A percentile compares a stretch with the other conserved stretches of the same genome.
phyloP scores from a whole-genome alignment of 2,113 vertebrate genomes.

The Otus sunia region DNA sequence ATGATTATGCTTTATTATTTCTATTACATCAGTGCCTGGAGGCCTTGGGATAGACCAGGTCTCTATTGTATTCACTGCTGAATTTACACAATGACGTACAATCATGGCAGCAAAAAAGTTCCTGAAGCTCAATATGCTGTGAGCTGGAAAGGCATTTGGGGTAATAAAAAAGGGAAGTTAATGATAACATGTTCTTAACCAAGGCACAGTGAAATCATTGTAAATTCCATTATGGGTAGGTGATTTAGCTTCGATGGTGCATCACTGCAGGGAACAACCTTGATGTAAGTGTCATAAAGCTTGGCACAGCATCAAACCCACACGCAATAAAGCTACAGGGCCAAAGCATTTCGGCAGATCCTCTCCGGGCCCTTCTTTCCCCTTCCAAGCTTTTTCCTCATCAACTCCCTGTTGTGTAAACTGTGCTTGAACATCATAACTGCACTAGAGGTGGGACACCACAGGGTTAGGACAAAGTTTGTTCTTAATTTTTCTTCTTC shows the following conservation, averaged over 20 bases:
- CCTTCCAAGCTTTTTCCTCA: not conserved
- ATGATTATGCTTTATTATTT: slow-evolving; percentile 51
- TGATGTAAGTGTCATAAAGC: slow-evolving; percentile 11
- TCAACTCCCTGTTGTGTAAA: not conserved
- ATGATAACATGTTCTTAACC: slow-evolving; percentile 45
- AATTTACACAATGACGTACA: slow-evolving; percentile 47
- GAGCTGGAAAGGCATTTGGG: slow-evolving; percentile 39
- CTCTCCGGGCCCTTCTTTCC: not conserved
- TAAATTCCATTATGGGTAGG: slow-evolving; percentile 25
- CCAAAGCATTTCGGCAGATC: not conserved
- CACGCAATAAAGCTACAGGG: not conserved
- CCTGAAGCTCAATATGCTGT: slow-evolving; percentile 23
- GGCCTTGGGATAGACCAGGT: slow-evolving; percentile 55
- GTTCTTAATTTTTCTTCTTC: not conserved
- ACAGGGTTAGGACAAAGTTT: not conserved
- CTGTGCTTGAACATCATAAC: not conserved
- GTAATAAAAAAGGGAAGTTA: slow-evolving; percentile 38
- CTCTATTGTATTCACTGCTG: slow-evolving; percentile 41
- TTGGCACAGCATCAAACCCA: slow-evolving; percentile 23
- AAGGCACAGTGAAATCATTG: slow-evolving; percentile 48
- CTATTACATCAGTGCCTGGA: slow-evolving; percentile 63
- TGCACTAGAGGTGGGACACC: not conserved
- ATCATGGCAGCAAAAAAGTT: slow-evolving; percentile 12
- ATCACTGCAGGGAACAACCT: slow-evolving; percentile 20
- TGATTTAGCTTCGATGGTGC: slow-evolving; percentile 2